These are phyloP conservation scores for Diadophis punctatus DNA, from an alignment of 2,113 vertebrate species.

Conservation along the genomic window DNA sequence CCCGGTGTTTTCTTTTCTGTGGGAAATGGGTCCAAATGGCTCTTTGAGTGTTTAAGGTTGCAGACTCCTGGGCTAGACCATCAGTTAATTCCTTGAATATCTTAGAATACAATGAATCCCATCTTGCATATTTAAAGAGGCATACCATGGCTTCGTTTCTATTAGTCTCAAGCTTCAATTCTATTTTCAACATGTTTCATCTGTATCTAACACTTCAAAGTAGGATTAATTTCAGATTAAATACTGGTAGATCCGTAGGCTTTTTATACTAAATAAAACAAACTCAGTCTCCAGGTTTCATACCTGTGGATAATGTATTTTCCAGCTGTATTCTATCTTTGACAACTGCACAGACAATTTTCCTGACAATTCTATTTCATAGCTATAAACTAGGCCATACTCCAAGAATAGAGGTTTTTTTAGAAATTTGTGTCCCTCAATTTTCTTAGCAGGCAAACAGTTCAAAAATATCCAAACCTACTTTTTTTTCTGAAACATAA, in stretches of 20 bases:
- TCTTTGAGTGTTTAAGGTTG: too few species aligned
- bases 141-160: neutral
- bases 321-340: neutral
- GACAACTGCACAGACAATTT: neutral
- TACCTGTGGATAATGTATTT: neutral
- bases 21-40: too few species aligned
- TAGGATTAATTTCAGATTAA: neutral
- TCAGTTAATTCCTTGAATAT: neutral
- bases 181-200: neutral
- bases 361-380: neutral
- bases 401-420: neutral
- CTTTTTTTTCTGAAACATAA: neutral
- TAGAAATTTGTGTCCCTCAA: neutral
- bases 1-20: too few species aligned
- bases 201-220: neutral
- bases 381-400: neutral
- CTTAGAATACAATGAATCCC: neutral
- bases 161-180: neutral
- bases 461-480: neutral
- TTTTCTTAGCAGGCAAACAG: neutral
- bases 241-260: neutral
- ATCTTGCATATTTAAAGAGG: neutral
- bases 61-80: too few species aligned
- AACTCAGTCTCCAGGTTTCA: neutral
- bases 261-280: neutral